phyloP scores from a whole-genome alignment of 2,113 vertebrate genomes.

The Mustela lutreola region DNA sequence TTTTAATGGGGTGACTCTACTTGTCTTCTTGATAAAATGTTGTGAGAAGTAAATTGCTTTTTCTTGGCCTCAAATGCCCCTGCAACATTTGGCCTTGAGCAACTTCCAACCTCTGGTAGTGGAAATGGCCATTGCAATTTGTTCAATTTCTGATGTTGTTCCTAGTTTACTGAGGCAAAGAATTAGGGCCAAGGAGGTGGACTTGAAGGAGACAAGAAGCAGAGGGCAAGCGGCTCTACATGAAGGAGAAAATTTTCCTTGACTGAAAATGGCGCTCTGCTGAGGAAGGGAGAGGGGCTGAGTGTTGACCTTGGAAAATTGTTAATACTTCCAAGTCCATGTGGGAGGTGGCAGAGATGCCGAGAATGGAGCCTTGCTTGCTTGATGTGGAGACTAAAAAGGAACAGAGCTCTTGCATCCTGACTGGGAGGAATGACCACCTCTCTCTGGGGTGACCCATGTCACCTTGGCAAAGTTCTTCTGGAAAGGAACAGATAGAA shows the following conservation, averaged over 20 bases:
- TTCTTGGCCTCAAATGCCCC: background rate
- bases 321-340: background rate
- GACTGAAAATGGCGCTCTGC: background rate
- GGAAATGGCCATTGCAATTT: background rate
- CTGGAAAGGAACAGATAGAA: background rate
- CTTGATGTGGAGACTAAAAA: background rate
- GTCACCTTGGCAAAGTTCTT: background rate
- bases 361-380: rapidly evolving
- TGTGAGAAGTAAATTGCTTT: conserved; percentile 58
- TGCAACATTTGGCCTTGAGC: background rate
- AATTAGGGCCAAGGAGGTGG: background rate
- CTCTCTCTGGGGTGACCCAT: background rate
- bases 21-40: background rate
- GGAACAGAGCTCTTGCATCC: background rate
- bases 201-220: background rate
- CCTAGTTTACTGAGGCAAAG: background rate
- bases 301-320: background rate
- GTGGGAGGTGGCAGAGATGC: background rate
- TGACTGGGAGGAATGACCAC: background rate
- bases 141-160: background rate
- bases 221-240: background rate
- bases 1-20: background rate
- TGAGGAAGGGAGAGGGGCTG: background rate
- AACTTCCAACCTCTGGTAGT: background rate
- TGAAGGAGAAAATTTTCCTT: background rate